Percentiles rank a stretch among this genome's conserved stretches.
Conservation (phyloP, 2,888 invertebrate species). For the Tinea pellionella region DNA sequence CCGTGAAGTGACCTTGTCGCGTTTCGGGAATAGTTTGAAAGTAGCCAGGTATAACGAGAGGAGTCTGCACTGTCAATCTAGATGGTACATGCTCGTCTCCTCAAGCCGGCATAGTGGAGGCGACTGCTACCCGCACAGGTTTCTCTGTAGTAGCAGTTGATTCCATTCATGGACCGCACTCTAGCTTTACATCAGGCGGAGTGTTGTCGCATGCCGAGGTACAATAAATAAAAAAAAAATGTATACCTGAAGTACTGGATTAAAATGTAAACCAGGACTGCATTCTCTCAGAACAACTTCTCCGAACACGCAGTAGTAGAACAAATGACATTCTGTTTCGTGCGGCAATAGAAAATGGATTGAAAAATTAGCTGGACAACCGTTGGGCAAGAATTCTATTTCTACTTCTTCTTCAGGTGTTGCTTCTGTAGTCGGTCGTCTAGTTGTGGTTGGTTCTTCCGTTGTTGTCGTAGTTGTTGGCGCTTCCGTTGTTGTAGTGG, state of each 20-base stretch:
- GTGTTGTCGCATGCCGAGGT: too few species aligned
- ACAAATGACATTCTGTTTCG: slow-evolving; percentile 25
- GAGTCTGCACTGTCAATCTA: too few species aligned
- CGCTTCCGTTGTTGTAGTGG: neutral
- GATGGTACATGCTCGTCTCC: too few species aligned
- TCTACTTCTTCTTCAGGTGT: neutral
- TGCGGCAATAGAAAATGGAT: slow-evolving; percentile 27
- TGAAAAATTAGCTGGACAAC: slow-evolving; percentile 26
- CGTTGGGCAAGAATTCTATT: slow-evolving; percentile 20
- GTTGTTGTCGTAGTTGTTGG: neutral
- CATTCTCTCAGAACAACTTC: slow-evolving; percentile 24
- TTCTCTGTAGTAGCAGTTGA: too few species aligned
- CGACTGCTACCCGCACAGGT: too few species aligned
- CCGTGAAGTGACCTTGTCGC: too few species aligned
- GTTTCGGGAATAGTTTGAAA: too few species aligned
- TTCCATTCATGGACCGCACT: too few species aligned
- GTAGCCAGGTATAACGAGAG: too few species aligned
- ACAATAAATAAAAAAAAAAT: too few species aligned
- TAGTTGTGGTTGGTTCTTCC: neutral
- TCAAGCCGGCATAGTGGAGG: too few species aligned
- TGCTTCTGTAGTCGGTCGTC: neutral
- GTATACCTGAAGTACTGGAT: slow-evolving; percentile 16
- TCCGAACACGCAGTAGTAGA: slow-evolving; percentile 32
- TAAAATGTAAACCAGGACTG: slow-evolving; percentile 24
- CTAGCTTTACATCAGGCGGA: too few species aligned